These are phyloP conservation scores for Ctenicera cuprea DNA, from an alignment of 2,888 invertebrate genomes.

Conservation along the genomic window DNA sequence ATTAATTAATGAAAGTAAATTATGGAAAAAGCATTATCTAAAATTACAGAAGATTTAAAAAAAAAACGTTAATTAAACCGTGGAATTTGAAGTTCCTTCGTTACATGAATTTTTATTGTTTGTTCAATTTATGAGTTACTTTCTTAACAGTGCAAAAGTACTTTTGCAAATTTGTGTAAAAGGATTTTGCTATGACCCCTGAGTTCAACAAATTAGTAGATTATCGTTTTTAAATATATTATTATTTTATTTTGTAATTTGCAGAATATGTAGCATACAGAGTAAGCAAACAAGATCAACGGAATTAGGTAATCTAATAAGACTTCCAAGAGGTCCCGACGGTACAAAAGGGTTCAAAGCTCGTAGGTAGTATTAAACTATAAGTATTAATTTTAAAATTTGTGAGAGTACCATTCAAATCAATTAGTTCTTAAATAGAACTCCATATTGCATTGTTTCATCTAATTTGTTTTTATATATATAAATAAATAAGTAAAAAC, in stretches of 20 bases:
- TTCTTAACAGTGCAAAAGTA: no score
- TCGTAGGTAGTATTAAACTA: conserved; percentile 77
- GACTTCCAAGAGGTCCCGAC: conserved; percentile 87
- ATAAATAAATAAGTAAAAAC: conserved; percentile 30
- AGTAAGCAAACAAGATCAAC: conserved; percentile 61
- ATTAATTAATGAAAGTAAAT: no score
- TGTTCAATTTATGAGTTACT: no score
- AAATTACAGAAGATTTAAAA: no score
- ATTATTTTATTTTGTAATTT: conserved; percentile 1
- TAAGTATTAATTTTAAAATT: conserved; percentile 31
- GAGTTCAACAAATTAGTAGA: no score
- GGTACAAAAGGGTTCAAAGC: conserved; percentile 83
- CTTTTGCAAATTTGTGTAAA: no score
- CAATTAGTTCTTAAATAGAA: neutral
- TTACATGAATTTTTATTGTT: no score
- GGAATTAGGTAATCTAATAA: conserved; percentile 74
- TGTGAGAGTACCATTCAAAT: conserved; percentile 17
- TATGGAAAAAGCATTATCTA: no score
- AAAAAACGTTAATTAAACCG: no score
- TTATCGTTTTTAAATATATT: no score
- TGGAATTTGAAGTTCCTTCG: no score
- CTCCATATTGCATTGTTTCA: conserved; percentile 6
- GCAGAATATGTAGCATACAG: conserved; percentile 67
- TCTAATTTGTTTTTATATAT: conserved; percentile 22
- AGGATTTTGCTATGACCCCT: no score